phyloP scores from a whole-genome alignment of 37 sponge, comb jelly and placozoan genomes.

The Mnemiopsis leidyi region DNA sequence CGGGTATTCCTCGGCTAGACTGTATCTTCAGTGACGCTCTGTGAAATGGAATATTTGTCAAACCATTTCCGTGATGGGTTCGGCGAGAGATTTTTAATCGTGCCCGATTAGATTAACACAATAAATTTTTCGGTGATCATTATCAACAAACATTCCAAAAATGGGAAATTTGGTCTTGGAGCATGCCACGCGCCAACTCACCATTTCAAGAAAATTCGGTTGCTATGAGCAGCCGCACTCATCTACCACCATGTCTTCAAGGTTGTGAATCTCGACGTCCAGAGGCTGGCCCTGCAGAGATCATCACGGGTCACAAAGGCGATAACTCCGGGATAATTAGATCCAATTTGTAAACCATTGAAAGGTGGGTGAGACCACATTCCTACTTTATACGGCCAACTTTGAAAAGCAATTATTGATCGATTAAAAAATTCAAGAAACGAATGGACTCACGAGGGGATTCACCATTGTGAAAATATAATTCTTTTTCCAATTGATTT shows the following conservation, averaged over 20 bases:
- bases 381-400: not conserved
- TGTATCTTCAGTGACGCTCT: not conserved
- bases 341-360: not conserved
- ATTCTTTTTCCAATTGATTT: not conserved
- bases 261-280: conserved; percentile 55
- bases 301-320: not conserved
- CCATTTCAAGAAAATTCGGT: not conserved
- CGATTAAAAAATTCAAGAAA: not conserved
- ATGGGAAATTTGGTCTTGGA: not conserved
- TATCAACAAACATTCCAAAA: not conserved
- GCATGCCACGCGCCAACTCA: not conserved
- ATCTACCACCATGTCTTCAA: conserved; percentile 54
- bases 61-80: not conserved
- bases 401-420: not conserved
- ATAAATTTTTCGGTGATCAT: not conserved
- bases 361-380: not conserved
- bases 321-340: not conserved
- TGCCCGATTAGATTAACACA: not conserved
- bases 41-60: not conserved
- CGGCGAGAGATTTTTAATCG: not conserved
- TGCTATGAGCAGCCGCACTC: conserved; percentile 64
- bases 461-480: not conserved
- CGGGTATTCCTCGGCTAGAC: not conserved
- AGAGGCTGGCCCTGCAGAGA: conserved; percentile 56
- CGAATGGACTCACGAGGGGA: not conserved